These are phyloP conservation scores for Stictonetta naevosa DNA, from an alignment of 2,113 vertebrate species.

Conservation along the genomic window DNA sequence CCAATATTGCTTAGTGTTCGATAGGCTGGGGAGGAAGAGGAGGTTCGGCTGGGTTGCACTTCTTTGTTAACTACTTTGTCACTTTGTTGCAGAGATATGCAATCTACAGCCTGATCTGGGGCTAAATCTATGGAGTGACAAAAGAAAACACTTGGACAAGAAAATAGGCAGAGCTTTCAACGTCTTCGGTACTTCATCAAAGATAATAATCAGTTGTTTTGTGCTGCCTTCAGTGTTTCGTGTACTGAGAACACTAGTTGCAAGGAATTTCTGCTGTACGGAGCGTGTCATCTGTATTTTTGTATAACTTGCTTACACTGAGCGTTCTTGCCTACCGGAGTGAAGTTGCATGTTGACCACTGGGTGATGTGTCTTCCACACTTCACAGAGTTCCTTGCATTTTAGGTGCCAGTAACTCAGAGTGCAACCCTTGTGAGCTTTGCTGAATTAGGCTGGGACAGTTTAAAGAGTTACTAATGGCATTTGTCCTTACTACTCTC, in stretches of 20 bases:
- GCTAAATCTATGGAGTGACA: not conserved
- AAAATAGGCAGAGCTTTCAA: not conserved
- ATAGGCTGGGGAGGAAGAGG: not conserved
- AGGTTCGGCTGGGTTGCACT: not conserved
- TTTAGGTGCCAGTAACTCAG: not conserved
- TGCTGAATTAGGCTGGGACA: not conserved
- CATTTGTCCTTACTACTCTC: not conserved
- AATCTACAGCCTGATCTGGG: not conserved
- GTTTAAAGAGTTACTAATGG: not conserved
- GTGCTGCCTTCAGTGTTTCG: not conserved
- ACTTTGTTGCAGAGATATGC: not conserved
- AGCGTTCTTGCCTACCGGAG: not conserved
- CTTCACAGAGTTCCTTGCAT: not conserved
- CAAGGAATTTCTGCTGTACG: not conserved
- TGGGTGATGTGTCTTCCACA: not conserved
- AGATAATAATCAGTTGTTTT: not conserved
- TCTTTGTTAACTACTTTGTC: not conserved
- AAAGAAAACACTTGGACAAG: not conserved
- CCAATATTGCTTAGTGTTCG: not conserved
- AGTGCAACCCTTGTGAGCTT: not conserved
- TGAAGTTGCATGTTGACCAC: not conserved
- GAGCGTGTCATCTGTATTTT: not conserved
- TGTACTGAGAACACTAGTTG: not conserved
- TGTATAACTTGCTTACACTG: not conserved
- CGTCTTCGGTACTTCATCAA: not conserved